Base-by-base conservation (phyloP, 2,797 vertebrate genomes). In the Melanotaenia maccullochi region DNA sequence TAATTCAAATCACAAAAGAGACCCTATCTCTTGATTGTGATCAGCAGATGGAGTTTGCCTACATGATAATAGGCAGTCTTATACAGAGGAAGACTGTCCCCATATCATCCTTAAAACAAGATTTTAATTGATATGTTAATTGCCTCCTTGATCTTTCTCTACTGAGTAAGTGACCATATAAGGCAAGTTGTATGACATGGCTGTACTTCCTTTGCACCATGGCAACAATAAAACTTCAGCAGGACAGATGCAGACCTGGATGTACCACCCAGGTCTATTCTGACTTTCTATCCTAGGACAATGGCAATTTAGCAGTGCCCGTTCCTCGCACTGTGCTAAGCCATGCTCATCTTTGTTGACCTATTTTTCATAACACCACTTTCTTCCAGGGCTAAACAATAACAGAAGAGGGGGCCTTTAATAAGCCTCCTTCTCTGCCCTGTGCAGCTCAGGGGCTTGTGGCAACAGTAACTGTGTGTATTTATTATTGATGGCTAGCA, bases 401-500 rank as follows among this genome's bases (percentile, higher is more conserved):
- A 91, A 91, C 77, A 89, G 81, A 85, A 81, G 76, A 81, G 84
- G 85, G 84, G 78, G 86, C 76, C 89, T 90, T 91, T 89, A 93
- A 93, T 93, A 92, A 92, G 89, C 81, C 81, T 85, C 77, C 77
- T 77, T 90, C 86, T 84, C 85, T 64, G 80, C 80, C 65, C 75
- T 6, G 66, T 82, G 85, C 78, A 86, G 89, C 85, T 90, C 80
- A 78, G 85, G 85, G 87, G 86, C 83, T 86, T 86, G 90, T 90
- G 89, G 90, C 85, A 89, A 86, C 90, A 86, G 90, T 89, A 85
- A 90, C 83, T 86, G 81, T 86, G 85, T 88, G 78, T 87, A 92
- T 91, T 82, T 90, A 87, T 93, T 92, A 92, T 92, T 93, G 87
- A 91, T 92, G 88, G 85, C 84, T 73, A 68, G 89, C 85, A 90